These are phyloP conservation scores for Griposia aprilina DNA, from an alignment of 2,888 invertebrate genomes.

Conservation along the genomic window DNA sequence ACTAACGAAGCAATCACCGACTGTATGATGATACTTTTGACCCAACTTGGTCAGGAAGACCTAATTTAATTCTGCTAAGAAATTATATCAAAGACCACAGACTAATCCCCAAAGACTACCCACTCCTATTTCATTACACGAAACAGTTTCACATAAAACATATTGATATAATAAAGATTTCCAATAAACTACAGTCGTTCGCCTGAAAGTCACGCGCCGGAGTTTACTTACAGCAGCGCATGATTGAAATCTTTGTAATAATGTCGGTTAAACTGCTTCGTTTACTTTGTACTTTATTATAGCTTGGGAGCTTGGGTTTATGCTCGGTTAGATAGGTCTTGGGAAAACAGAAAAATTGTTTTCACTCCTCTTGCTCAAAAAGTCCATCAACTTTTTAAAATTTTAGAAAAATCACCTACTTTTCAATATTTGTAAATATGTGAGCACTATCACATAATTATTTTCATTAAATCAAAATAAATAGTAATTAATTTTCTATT, in stretches of 20 bases:
- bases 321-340: conserved; percentile 3
- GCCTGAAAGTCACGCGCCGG: conserved; percentile 70
- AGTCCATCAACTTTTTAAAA: too few species aligned
- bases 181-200: conserved; percentile 51
- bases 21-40: too few species aligned
- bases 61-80: neutral
- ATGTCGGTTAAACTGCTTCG: conserved; percentile 46
- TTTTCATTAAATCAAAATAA: too few species aligned
- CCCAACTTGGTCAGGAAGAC: too few species aligned
- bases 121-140: neutral
- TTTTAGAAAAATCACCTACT: too few species aligned
- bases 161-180: conserved; percentile 57
- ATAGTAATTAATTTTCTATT: too few species aligned
- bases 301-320: neutral
- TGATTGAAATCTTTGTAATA: conserved; percentile 64
- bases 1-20: too few species aligned
- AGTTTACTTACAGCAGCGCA: conserved; percentile 70
- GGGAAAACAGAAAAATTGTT: too few species aligned
- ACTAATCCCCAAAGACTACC: conserved; percentile 3
- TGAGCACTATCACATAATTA: too few species aligned
- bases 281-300: conserved; percentile 32
- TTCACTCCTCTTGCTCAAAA: too few species aligned
- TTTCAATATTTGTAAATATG: too few species aligned
- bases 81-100: neutral
- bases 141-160: conserved; percentile 35